Evolutionary conservation across 1,140 invertebrate species (phyloP).

Genomic region (Bilobella aurantiaca): DNA sequence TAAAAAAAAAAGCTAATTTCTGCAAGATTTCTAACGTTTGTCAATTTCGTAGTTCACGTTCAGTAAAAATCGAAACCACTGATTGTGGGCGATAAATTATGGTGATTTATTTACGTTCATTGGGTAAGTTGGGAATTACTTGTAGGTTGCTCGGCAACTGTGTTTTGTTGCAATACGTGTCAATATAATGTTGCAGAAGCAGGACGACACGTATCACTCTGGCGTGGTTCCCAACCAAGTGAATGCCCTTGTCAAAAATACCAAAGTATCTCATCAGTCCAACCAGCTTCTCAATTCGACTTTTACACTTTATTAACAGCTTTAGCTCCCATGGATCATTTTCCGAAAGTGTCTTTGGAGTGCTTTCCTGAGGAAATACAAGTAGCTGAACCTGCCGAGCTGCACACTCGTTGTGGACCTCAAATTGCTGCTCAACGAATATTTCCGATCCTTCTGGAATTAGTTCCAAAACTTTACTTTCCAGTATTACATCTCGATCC

Average conservation of each 20-base stretch:
- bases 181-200: slow-evolving; percentile 1
- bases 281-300: not conserved
- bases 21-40: no score
- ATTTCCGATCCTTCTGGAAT: not conserved
- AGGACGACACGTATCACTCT: not conserved
- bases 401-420: not conserved
- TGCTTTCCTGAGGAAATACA: not conserved
- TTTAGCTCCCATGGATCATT: not conserved
- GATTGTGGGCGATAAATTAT: no score
- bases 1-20: no score
- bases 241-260: not conserved
- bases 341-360: not conserved
- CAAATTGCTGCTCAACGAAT: slow-evolving; percentile 6
- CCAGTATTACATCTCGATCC: not conserved
- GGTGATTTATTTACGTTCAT: no score
- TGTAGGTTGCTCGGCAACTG: no score
- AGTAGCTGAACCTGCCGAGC: not conserved
- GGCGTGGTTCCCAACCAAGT: not conserved
- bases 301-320: not conserved
- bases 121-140: no score
- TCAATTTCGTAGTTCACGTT: no score
- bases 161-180: not conserved
- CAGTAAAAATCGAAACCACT: no score
- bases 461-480: not conserved
- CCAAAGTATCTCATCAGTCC: not conserved